Evolutionary conservation across 1,140 invertebrate genomes (phyloP).

Genomic region (Dendrolimus kikuchii): DNA sequence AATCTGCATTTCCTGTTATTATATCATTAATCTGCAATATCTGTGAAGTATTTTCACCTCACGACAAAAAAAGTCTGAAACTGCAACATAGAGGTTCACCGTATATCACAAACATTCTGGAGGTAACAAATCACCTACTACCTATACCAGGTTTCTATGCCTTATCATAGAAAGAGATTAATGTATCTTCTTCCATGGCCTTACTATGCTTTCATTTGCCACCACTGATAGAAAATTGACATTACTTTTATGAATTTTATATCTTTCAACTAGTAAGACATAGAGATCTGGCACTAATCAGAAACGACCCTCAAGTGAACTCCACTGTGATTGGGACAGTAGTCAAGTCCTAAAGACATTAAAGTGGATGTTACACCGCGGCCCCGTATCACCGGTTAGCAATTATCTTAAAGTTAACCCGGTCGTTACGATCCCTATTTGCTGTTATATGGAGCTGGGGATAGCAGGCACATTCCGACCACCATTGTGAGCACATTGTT

Average conservation of each 20-base stretch:
- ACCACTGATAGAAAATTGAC: no score
- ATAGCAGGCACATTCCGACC: conserved; percentile 21
- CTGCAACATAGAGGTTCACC: no score
- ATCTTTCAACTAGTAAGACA: no score
- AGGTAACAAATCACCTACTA: conserved; percentile 14
- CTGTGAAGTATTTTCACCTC: no score
- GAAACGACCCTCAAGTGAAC: conserved; percentile 26
- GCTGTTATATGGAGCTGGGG: conserved; percentile 31
- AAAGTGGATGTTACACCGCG: conserved; percentile 38
- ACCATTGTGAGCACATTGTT: conserved; percentile 16
- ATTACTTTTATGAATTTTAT: no score
- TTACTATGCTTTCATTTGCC: no score
- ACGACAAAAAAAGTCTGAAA: neutral
- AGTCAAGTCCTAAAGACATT: conserved; percentile 41
- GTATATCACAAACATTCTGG: conserved; percentile 22
- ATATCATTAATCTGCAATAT: no score
- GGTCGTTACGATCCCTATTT: conserved; percentile 54
- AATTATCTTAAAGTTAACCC: conserved; percentile 65
- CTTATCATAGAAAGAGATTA: neutral
- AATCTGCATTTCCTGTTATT: no score
- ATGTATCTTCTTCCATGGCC: neutral
- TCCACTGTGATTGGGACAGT: conserved; percentile 30
- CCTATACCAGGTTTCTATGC: conserved; percentile 11
- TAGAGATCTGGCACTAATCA: no score
- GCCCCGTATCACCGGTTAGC: conserved; percentile 32